These are phyloP conservation scores for Drosophila bocki DNA, from an alignment of 1,140 invertebrate species.

Conservation along the genomic window DNA sequence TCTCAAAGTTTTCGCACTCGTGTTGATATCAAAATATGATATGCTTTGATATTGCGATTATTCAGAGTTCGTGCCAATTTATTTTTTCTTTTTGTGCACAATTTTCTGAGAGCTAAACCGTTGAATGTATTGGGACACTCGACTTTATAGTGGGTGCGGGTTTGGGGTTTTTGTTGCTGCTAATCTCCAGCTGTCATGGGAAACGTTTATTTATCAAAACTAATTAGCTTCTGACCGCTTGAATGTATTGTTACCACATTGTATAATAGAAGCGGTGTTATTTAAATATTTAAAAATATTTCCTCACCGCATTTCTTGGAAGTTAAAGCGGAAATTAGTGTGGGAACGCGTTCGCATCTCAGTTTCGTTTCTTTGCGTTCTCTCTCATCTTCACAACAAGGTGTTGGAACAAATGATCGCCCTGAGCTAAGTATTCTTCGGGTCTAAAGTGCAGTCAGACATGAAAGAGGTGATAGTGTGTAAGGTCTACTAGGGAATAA, in stretches of 20 bases:
- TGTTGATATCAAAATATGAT: conserved; percentile 20
- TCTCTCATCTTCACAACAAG: conserved; percentile 29
- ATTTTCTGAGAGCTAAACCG: neutral
- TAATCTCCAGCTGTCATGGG: conserved; percentile 47
- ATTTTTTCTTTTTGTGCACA: conserved; percentile 22
- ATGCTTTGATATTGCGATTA: conserved; percentile 11
- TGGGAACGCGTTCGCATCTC: conserved; percentile 60
- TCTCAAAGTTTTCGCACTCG: conserved; percentile 8
- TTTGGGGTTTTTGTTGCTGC: conserved; percentile 22
- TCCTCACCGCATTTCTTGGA: conserved; percentile 53
- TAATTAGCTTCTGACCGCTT: conserved; percentile 60
- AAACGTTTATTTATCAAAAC: conserved; percentile 53
- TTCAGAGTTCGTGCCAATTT: conserved; percentile 25
- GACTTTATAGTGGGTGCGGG: conserved; percentile 31
- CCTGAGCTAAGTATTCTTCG: conserved; percentile 29
- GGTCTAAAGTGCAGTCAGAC: conserved; percentile 50
- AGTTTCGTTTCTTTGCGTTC: conserved; percentile 29
- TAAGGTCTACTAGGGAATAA: conserved; percentile 8
- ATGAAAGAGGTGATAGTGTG: conserved; percentile 47
- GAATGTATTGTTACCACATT: conserved; percentile 45
- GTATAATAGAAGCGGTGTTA: conserved; percentile 60
- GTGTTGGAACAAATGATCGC: conserved; percentile 64
- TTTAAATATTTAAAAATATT: conserved; percentile 70
- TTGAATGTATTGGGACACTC: conserved; percentile 20
- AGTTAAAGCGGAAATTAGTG: conserved; percentile 66